These are phyloP conservation scores for Okapia johnstoni DNA, from an alignment of 2,113 vertebrate species.

Conservation along the genomic window DNA sequence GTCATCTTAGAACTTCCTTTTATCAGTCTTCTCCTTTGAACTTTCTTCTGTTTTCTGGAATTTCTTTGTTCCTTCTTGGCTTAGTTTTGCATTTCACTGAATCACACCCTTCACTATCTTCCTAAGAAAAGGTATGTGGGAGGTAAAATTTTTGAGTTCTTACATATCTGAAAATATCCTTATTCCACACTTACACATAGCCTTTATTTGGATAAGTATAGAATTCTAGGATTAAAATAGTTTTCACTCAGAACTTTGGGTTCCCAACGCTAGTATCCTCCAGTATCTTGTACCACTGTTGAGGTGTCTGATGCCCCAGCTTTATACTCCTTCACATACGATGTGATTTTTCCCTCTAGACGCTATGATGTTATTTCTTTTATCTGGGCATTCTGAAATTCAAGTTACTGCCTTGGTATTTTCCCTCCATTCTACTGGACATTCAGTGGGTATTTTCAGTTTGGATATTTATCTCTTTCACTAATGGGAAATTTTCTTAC, in stretches of 20 bases:
- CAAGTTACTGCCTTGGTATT: neutral
- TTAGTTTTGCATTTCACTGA: conserved; percentile 54
- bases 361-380: neutral
- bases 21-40: neutral
- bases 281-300: neutral
- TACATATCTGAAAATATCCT: conserved; percentile 53
- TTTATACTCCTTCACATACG: neutral
- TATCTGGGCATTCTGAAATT: neutral
- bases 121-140: conserved; percentile 59
- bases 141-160: conserved; percentile 46
- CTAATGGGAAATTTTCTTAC: neutral
- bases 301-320: neutral
- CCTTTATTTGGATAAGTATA: conserved; percentile 49
- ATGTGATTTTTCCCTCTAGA: neutral
- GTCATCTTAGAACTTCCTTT: neutral
- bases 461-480: neutral
- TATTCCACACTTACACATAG: conserved; percentile 18
- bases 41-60: neutral
- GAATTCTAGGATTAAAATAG: conserved; percentile 27
- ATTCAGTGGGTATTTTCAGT: neutral
- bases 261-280: neutral
- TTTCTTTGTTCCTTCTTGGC: conserved; percentile 34
- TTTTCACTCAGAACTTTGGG: conserved; percentile 37
- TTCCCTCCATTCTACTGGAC: neutral
- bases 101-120: conserved; percentile 65